A percentile compares a stretch with the other conserved stretches of the same genome.
These are phyloP conservation scores for Xestia ashworthii DNA, from an alignment of 2,888 invertebrate genomes.

Conservation along the genomic window DNA sequence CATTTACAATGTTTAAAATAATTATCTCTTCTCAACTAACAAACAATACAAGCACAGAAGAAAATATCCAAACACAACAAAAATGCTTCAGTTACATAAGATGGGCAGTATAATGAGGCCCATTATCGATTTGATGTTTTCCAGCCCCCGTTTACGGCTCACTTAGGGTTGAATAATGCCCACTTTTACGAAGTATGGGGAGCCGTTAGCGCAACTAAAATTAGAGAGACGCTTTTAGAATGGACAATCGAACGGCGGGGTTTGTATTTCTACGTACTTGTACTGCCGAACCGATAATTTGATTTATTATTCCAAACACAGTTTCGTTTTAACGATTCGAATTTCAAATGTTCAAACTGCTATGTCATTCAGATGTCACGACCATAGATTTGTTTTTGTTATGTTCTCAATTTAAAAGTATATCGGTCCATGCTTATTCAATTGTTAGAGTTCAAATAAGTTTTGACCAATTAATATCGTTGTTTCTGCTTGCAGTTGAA, in stretches of 20 bases:
- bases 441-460: constrained; percentile 8
- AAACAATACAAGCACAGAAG: background rate
- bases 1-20: background rate
- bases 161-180: constrained; percentile 67
- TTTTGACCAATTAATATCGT: constrained; percentile 10
- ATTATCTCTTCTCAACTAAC: background rate
- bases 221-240: constrained; percentile 59
- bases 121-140: constrained; percentile 70
- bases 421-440: background rate
- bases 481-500: constrained; percentile 14
- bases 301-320: constrained; percentile 45
- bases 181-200: constrained; percentile 43
- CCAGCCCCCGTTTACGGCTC: constrained; percentile 66
- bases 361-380: constrained; percentile 38
- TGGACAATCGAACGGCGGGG: constrained; percentile 45
- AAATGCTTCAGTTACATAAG: constrained; percentile 58
- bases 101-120: constrained; percentile 61
- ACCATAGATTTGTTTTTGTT: constrained; percentile 27
- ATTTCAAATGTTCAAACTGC: constrained; percentile 41
- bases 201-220: constrained; percentile 59
- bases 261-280: no score
- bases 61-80: constrained; percentile 42
- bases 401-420: constrained; percentile 5
- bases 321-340: constrained; percentile 43
- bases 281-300: constrained; percentile 46